Evolutionary conservation across 2,888 invertebrate genomes (phyloP), one percentile per base, ranked within the genome.

Genomic region (Caenorhabditis macrosperma): DNA sequence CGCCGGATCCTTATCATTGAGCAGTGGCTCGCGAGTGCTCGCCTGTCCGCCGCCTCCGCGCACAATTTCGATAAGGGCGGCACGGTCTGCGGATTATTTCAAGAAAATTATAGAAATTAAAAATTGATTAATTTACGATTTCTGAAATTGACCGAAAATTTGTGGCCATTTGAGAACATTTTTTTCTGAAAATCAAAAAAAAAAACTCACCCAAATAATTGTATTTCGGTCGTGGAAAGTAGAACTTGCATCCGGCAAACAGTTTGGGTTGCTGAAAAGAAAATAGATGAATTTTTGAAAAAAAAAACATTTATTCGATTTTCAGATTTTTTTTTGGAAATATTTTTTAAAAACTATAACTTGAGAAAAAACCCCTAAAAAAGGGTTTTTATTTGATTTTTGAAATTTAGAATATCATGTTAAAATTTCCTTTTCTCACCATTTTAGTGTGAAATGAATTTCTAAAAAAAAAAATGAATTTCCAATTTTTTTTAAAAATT

Each of bases 241-340:
- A 81, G 44, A 83, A 81, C 22, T 79, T 79, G 77, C 83, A 83
- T 3, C 83, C 83, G 33, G 71, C 74, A 24, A 83, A 77, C 4
- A 83, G 59, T 33, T 79, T 76, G 3, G 83, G 81, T 26, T 78
- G 66, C 82, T 82, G 63, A 60, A 82, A 77, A 57, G 38, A 38
- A 38, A 9, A 38, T 38, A 7, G 33, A 33, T 33, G 5, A n/a
- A 7, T 33, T 33, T 33, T 9, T 33, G 33, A 33, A 9, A 33
- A 33, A 7, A 33, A 33, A 33, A 33, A 33, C 5, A 7, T 33
- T 33, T 33, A 5, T 33, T 5, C 33, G 9, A 5, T 7, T 33
- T 33, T 33, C 9, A 7, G 33, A 9, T 33, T 9, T 7, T 33
- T 33, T 33, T 33, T 9, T 26, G n/a, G 26, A 22, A 22, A 41